Evolutionary conservation across 2,888 invertebrate genomes (phyloP), one percentile per base, ranked within the genome.

Genomic region (Ptychoptera albimana): DNA sequence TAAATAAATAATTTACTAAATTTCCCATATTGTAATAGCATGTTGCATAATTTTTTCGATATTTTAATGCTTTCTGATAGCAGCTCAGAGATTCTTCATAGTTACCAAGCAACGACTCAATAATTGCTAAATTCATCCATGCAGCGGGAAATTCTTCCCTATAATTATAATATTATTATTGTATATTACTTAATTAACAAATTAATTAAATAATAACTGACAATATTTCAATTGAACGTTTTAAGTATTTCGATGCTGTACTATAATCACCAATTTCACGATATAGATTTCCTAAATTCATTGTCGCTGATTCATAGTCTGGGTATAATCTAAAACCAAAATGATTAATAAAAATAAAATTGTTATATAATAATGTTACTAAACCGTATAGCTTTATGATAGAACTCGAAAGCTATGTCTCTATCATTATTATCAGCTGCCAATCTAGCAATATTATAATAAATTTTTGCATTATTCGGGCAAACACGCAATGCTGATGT

Each of bases 41-140:
- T 60, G 94, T 91, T 0, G 94, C 84, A 66, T 94, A 96, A 48
- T 77, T 77, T 42, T 71, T 73, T 36, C 92, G 72, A 59, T 82
- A 75, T 31, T 66, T 69, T 4, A 96, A 66, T 1, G 96, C 94
- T 43, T 71, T 81, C 53, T 74, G 67, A 59, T 94, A 96, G 53
- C 91, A 85, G 13, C 61, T 58, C 56, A 86, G 75, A 0, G 94
- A 83, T 56, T 83, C 79, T 2, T 71, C 61, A 49, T 74, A 74
- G 48, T 80, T 74, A 51, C 79, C 75, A 42, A 79, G 68, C 35
- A 78, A 75, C 1, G 89, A 81, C 50, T 91, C 73, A 30, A 93
- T 86, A 53, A 96, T 94, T 12, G 94, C 96, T 43, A 96, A 70
- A 67, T 97, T 97, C 94, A 96, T 96, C 94, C 94, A 97, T 0